Evolutionary conservation across 2,797 vertebrate genomes (phyloP).

Genomic region (Glossophaga mutica): DNA sequence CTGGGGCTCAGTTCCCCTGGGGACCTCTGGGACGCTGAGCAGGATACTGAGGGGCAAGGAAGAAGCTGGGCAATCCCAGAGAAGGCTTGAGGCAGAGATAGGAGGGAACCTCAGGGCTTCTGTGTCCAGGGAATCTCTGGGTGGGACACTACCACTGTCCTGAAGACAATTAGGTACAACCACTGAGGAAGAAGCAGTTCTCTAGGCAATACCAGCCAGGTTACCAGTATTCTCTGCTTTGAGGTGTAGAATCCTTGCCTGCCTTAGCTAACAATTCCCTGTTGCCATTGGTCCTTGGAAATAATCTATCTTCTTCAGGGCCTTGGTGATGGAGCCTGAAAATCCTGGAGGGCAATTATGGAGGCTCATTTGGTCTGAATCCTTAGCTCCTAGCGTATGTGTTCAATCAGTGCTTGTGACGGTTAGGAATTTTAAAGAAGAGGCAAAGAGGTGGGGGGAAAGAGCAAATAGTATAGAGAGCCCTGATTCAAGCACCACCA

Average conservation of each 20-base stretch:
- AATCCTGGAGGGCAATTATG: not conserved
- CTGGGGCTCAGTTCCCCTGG: not conserved
- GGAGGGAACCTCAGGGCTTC: not conserved
- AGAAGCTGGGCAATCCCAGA: not conserved
- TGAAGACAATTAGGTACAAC: not conserved
- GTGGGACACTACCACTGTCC: not conserved
- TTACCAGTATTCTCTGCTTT: not conserved
- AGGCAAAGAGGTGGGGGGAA: too few relatives aligned
- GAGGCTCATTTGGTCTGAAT: not conserved
- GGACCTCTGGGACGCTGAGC: not conserved
- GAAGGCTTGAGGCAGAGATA: not conserved
- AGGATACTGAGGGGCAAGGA: not conserved
- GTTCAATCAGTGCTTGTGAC: not conserved
- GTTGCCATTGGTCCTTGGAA: not conserved
- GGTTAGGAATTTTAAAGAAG: not conserved
- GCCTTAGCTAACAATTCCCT: not conserved
- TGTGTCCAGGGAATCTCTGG: not conserved
- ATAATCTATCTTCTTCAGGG: not conserved
- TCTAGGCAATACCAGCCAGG: rapidly evolving
- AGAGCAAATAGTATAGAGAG: rapidly evolving
- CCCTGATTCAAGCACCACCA: rapidly evolving
- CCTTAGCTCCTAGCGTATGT: not conserved
- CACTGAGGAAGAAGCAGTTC: not conserved
- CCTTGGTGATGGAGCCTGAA: rapidly evolving
- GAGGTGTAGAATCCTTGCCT: not conserved